phyloP scores from a whole-genome alignment of 1,140 invertebrate species.

The Ruditapes philippinarum region DNA sequence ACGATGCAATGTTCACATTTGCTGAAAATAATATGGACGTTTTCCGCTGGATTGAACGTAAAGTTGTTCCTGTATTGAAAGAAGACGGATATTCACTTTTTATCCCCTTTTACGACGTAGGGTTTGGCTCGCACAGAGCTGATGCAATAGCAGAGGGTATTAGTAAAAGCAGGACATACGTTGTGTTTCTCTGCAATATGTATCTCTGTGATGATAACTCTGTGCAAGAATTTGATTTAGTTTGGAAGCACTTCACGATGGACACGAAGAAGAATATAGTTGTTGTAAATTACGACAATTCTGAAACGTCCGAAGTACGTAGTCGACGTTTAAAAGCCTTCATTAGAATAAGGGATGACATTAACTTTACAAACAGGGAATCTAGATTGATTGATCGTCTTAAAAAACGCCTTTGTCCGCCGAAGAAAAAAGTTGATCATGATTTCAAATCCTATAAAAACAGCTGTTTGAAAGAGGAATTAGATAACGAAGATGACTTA shows the following conservation, averaged over 20 bases:
- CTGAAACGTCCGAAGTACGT: not conserved
- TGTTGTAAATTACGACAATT: constrained; percentile 18
- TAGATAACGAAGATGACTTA: too few species aligned
- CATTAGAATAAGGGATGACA: not conserved
- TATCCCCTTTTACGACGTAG: not conserved
- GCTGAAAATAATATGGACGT: not conserved
- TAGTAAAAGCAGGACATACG: not conserved
- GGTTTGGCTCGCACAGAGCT: not conserved
- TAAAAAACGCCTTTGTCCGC: not conserved
- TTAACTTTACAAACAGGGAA: constrained; percentile 8
- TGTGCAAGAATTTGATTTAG: constrained; percentile 7
- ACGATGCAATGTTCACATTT: constrained; percentile 18
- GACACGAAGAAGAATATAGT: constrained; percentile 3
- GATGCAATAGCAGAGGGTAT: not conserved
- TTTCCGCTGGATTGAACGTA: not conserved
- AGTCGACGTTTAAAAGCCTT: not conserved
- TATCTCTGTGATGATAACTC: not conserved
- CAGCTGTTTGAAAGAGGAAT: not conserved
- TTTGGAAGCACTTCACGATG: constrained; percentile 3
- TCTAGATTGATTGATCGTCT: constrained; percentile 7
- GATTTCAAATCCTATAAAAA: not conserved
- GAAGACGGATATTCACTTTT: constrained; percentile 8
- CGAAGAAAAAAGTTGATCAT: not conserved
- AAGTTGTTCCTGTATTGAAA: not conserved
- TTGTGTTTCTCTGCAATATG: not conserved